A percentile compares a stretch with the other conserved stretches of the same genome.
Conservation (phyloP, 2,888 invertebrate genomes). For the Trachelus troglodyta region DNA sequence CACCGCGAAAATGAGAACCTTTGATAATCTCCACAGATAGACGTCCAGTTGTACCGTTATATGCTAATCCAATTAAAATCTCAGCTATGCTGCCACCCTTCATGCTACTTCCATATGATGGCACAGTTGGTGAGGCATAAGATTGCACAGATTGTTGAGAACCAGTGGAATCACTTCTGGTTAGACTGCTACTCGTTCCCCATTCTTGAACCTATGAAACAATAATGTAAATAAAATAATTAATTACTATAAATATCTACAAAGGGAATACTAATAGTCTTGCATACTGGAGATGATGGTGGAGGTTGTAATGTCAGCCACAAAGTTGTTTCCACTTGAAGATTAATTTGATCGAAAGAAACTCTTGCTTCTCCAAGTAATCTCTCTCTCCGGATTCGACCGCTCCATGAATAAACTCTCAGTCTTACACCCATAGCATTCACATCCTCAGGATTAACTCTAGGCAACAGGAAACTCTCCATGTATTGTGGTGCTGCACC, state of each 20-base stretch:
- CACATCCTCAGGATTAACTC: conserved; percentile 95
- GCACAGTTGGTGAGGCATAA: conserved; percentile 59
- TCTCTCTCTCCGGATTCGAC: conserved; percentile 91
- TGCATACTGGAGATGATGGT: conserved; percentile 52
- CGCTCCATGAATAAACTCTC: conserved; percentile 88
- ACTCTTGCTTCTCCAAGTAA: conserved; percentile 92
- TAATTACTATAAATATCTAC: not conserved
- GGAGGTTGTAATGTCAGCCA: conserved; percentile 83
- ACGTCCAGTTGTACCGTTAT: conserved; percentile 93
- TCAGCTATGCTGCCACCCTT: conserved; percentile 92
- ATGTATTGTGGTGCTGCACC: conserved; percentile 93
- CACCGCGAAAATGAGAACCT: conserved; percentile 76
- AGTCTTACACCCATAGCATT: conserved; percentile 91
- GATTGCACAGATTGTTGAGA: conserved; percentile 86
- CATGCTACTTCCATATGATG: conserved; percentile 67
- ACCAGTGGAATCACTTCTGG: conserved; percentile 92
- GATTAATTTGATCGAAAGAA: conserved; percentile 88
- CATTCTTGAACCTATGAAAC: conserved; percentile 53
- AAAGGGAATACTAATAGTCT: not conserved
- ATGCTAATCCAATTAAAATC: conserved; percentile 87
- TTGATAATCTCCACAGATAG: conserved; percentile 91
- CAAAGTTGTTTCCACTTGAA: conserved; percentile 90
- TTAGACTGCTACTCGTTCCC: conserved; percentile 69
- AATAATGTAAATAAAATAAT: not conserved
- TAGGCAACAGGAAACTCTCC: conserved; percentile 91